phyloP scores from a whole-genome alignment of 92 coral and sea anemone species.

The Palythoa caribaeorum region DNA sequence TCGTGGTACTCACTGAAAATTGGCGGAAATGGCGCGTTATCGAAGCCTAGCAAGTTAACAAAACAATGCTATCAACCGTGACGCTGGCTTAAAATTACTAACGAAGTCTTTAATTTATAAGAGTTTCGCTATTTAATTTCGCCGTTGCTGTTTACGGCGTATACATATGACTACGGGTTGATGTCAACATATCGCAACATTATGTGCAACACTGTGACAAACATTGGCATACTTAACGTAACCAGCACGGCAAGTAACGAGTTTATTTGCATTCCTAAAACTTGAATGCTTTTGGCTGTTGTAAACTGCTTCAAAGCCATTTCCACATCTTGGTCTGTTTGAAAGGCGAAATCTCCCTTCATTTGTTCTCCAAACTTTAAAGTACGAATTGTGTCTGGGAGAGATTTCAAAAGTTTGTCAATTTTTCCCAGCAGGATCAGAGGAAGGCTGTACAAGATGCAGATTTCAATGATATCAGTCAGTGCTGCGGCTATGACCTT shows the following conservation, averaged over 20 bases:
- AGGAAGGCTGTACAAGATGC: slow-evolving; percentile 77
- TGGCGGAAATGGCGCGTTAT: too few relatives aligned
- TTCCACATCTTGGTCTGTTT: slow-evolving; percentile 41
- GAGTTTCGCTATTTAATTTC: too few relatives aligned
- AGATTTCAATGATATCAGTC: slow-evolving; percentile 61
- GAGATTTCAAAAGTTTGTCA: slow-evolving; percentile 56
- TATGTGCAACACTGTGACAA: slow-evolving; percentile 56
- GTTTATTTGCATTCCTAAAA: slow-evolving; percentile 70
- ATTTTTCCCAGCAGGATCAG: slow-evolving; percentile 69
- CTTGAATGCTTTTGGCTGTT: slow-evolving; percentile 63
- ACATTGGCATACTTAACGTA: slow-evolving; percentile 67
- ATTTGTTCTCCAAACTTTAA: slow-evolving; percentile 68
- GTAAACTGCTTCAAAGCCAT: slow-evolving; percentile 32
- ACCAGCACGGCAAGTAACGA: slow-evolving; percentile 62
- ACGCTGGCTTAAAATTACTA: too few relatives aligned
- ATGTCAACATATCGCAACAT: slow-evolving; percentile 64
- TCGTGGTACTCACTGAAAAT: too few relatives aligned
- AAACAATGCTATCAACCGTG: too few relatives aligned
- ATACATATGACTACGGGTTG: too few relatives aligned
- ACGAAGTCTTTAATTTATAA: too few relatives aligned
- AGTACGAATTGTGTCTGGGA: slow-evolving; percentile 60
- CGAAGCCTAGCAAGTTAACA: too few relatives aligned
- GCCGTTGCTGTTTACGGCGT: too few relatives aligned
- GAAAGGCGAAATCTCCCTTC: slow-evolving; percentile 53
- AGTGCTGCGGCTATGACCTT: slow-evolving; percentile 48